Evolutionary conservation across 1,140 invertebrate species (phyloP), one percentile per base, ranked within the genome.

Genomic region (Aphaenogaster ashmeadi): DNA sequence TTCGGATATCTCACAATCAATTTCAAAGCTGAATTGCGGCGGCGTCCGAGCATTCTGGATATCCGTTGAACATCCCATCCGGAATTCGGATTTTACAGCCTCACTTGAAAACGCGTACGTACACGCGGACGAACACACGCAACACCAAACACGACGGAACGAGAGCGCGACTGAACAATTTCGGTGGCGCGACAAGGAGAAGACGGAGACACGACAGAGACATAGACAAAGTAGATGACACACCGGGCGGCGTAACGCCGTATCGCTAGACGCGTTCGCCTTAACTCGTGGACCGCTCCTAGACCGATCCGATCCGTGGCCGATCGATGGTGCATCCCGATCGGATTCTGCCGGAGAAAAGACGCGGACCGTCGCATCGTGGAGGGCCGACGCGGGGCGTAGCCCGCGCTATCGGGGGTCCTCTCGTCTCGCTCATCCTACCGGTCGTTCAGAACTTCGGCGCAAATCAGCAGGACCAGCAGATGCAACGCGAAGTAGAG

Each of bases 381-480:
- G 62, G 50, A 67, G 54, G 67, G 50, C 54, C 58, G 67, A 54
- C 33, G 79, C 52, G 56, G 38, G 69, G 15, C n/a, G 80, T 56
- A 21, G 41, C 56, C 52, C 50, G 33, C 41, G 38, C 33, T 52
- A 54, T 36, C 38, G 67, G 41, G 67, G 60, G 33, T 84, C 50
- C 54, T 47, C 50, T 69, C 27, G 54, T 79, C 21, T 50, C 67
- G 81, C 69, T 84, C 58, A 64, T 77, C 87, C 94, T 94, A 94
- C 93, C 94, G 94, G 36, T 90, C 66, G 50, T 90, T 77, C 41
- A 90, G 91, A 2, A 91, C 83, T 15, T 91, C 54, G 2, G 89
- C 62, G 52, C 88, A 88, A 21, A 79, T 83, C 33, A 90, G 33
- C 9, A 93, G 81, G 1, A 87, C 18, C 11, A 90, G 77, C 52